Base-by-base conservation (phyloP, 1,140 invertebrate species). In the Teleogryllus occipitalis region DNA sequence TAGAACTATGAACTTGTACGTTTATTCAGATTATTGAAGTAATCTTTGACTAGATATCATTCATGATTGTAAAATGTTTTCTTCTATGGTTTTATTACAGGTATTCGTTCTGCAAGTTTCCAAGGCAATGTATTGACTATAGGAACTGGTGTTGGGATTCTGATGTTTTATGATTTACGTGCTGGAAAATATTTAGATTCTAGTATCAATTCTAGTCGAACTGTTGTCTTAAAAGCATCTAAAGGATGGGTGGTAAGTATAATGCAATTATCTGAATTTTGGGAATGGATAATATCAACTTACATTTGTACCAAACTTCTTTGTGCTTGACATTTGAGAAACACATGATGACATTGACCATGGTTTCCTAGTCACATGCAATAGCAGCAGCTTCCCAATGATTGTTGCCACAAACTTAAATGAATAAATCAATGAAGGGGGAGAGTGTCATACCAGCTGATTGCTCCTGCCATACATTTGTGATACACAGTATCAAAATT, bases 121-220 rank as follows among this genome's bases (percentile, higher is more conserved):
- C 92, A 94, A 84, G 93, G 93, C 0, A 91, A 97, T 83, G 91
- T 98, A 82, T 87, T 98, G 80, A 98, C 96, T 5, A 95, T 98
- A 82, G 97, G 97, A 18, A 98, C 97, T 7, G 97, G 96, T 0
- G 89, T 95, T 74, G 97, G 97, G 76, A 91, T 94, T 86, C 87
- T 99, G 1, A 92, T 98, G 89, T 98, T 99, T 86, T 98, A 97
- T 85, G 97, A 99, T 86, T 87, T 98, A 75, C 90, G 93, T 82
- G 95, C 95, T 80, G 92, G 93, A 77, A 97, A 97, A 87, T 98
- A 97, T 87, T 86, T 98, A 54, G 96, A 98, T 84, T 95, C 93
- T 78, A 94, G 93, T 82, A 95, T 95, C 47, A 96, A 96, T 86
- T 93, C 94, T 1, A 93, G 93, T 39, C 90, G 94, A 83, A 95